phyloP scores from a whole-genome alignment of 92 coral and sea anemone species.

The Hydrozoanthus gracilis region DNA sequence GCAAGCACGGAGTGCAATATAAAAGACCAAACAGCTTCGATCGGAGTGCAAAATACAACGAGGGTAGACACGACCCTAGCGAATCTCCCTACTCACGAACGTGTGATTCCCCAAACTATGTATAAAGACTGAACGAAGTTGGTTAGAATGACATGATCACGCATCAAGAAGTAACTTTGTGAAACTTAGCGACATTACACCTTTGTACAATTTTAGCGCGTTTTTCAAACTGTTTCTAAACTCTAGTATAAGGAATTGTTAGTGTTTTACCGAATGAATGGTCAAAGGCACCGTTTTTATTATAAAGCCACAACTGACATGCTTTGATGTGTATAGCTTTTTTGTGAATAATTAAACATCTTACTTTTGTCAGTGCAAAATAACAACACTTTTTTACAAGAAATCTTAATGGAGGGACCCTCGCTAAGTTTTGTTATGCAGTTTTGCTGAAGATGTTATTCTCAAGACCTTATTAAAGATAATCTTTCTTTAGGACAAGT shows the following conservation, averaged over 20 bases:
- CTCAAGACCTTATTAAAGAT: no score
- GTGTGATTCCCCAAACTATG: slow-evolving; percentile 39
- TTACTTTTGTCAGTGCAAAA: background rate
- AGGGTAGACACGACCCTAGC: background rate
- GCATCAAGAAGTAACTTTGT: no score
- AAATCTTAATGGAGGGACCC: no score
- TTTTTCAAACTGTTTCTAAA: background rate
- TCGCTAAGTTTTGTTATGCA: no score
- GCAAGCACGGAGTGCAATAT: slow-evolving; percentile 31
- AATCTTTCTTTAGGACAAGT: no score
- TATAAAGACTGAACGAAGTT: background rate
- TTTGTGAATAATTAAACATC: background rate
- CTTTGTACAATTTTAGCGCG: background rate
- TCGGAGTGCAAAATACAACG: background rate
- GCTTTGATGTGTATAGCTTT: background rate
- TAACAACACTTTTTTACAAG: background rate
- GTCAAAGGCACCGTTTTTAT: background rate
- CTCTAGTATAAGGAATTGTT: no score
- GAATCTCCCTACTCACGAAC: background rate
- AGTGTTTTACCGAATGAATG: no score
- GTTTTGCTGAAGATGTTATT: no score
- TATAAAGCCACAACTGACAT: background rate
- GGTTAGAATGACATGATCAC: no score
- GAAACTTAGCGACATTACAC: no score
- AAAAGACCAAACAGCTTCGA: no score